A percentile compares a stretch with the other conserved stretches of the same genome.
These are phyloP conservation scores for Drosophila bocqueti DNA, from an alignment of 1,140 invertebrate species.

Conservation along the genomic window DNA sequence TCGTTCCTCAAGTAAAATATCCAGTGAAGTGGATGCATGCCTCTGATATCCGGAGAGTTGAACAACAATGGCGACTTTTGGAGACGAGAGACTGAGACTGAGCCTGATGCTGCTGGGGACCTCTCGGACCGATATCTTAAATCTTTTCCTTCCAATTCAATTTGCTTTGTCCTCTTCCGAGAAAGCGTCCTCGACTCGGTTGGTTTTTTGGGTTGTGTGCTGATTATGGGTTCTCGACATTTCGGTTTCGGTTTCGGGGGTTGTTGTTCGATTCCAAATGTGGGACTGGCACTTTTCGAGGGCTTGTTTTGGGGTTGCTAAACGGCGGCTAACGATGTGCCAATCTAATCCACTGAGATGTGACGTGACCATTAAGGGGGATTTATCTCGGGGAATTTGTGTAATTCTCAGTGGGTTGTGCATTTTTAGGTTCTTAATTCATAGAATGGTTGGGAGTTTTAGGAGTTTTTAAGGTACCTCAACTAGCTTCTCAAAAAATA, in stretches of 20 bases:
- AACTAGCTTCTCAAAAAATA: no score
- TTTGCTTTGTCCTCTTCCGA: constrained; percentile 56
- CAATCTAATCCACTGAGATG: constrained; percentile 62
- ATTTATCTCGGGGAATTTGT: constrained; percentile 2
- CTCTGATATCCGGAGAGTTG: constrained; percentile 26
- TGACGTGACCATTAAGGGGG: constrained; percentile 33
- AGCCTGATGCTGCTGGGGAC: neutral
- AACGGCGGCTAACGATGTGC: constrained; percentile 72
- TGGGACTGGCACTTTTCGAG: constrained; percentile 28
- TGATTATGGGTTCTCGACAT: constrained; percentile 43
- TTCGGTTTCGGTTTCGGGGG: constrained; percentile 50
- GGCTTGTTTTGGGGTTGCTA: constrained; percentile 45
- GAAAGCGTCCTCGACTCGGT: constrained; percentile 33
- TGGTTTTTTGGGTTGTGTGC: constrained; percentile 32
- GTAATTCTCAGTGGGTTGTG: constrained; percentile 8
- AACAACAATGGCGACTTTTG: constrained; percentile 49
- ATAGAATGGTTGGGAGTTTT: neutral
- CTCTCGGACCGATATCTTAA: constrained; percentile 45
- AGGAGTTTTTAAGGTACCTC: no score
- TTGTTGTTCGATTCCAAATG: constrained; percentile 51
- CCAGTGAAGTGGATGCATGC: constrained; percentile 26
- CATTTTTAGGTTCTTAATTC: neutral
- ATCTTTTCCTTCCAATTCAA: constrained; percentile 66
- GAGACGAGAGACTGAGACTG: neutral
- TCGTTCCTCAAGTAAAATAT: constrained; percentile 4